Base-by-base conservation (phyloP, 30 jellyfish, hydroid and myxozoan genomes). In the Catostylus mosaicus region DNA sequence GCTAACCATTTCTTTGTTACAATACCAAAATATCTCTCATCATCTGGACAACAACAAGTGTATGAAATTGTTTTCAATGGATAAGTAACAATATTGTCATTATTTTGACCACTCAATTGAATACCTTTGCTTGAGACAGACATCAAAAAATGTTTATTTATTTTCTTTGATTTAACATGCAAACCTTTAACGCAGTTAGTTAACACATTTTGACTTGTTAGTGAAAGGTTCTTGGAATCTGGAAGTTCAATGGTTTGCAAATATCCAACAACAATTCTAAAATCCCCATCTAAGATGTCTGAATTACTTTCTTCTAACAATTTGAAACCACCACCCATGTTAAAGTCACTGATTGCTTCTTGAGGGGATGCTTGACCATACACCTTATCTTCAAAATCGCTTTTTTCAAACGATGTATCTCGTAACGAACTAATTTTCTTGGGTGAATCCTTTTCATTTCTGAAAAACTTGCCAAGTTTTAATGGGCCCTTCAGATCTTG, bases 211-310 rank as follows among this genome's bases (percentile, higher is more conserved):
- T 62, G 50, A 59, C 96, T 83, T 12, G 97, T 65, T 3, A 89
- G 43, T 33, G 86, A 72, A 11, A 90, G 65, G 62, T 67, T 83
- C 30, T 47, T 31, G 6, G 62, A 85, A 48, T 68, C 69, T 20
- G 97, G 96, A 38, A 90, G 90, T 36, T 90, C 97, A 83, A 84
- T 73, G 11, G 97, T 75, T 59, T 86, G 52, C 62, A 82, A 50
- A 57, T 90, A 90, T 19, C 89, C 89, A 70, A 83, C 90, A 33
- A 83, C 66, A 33, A 64, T 78, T 62, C 71, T 67, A 54, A 26
- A 82, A 37, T 33, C 56, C 18, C 43, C 8, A 1, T 3, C 45
- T 16, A 23, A 11, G 35, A 23, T 10, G 8, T n/a, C 64, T 18
- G 35, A 6, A 6, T 6, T 16, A 43, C 16, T 43, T 43, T 59